Base-by-base conservation (phyloP, 1,140 invertebrate species). In the Protaetia brevitarsis region DNA sequence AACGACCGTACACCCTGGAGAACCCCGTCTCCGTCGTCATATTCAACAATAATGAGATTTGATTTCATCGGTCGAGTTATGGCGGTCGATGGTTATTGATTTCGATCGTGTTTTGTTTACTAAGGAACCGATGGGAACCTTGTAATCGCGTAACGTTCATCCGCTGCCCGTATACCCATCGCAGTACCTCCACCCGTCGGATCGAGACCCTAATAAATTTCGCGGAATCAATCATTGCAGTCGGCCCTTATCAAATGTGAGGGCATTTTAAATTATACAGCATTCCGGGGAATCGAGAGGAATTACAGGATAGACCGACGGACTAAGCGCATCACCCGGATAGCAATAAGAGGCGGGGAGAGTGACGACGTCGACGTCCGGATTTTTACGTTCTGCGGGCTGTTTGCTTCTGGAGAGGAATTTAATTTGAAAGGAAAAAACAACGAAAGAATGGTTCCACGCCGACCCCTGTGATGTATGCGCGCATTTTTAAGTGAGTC, bases 21-120 rank as follows among this genome's bases (percentile, higher is more conserved):
- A 13, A 45, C 13, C 23, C 16, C 13, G 41, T 16, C 56, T 58
- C 16, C 56, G 23, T 29, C 56, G 56, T n/a, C 56, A 29, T 58
- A 58, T 58, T 58, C 28, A 58, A 58, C 28, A n/a, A 58, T 58
- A 28, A 58, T 28, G 23, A 58, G 23, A 30, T 58, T 27, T 58
- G 56, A 27, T 27, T 58, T 30, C 56, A 13, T 58, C 56, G 26
- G 3, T 30, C n/a, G 6, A 10, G 27, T 23, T 23, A 57, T 23
- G 8, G 21, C 13, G 51, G 21, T 2, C 6, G 28, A 28, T 21
- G n/a, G 13, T 45, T 45, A 45, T 45, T 45, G 41, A 45, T 45
- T 45, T 45, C 41, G 13, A 16, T 45, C 41, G 41, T 45, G 13
- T 45, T 45, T 45, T 45, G 41, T 45, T 45, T 45, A 21, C 13